Conservation (phyloP, 2,888 invertebrate genomes). For the Rhyacophila evoluta region DNA sequence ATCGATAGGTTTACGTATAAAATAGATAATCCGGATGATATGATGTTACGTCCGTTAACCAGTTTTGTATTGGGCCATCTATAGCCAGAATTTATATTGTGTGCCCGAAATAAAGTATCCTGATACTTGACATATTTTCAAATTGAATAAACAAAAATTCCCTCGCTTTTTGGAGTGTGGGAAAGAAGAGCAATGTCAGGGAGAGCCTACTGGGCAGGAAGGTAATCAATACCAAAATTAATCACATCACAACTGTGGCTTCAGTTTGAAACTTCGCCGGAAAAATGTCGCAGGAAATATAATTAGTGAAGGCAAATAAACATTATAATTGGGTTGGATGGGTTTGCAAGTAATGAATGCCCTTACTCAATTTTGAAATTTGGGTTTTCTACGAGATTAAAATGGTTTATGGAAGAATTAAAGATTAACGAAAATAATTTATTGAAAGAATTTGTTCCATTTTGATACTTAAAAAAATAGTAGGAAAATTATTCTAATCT, state of each 20-base stretch:
- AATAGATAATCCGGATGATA: too few relatives aligned
- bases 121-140: slow-evolving; percentile 2
- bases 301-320: not conserved
- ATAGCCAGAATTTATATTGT: too few relatives aligned
- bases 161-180: too few relatives aligned
- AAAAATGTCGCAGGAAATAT: slow-evolving; percentile 5
- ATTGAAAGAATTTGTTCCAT: too few relatives aligned
- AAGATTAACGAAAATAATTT: too few relatives aligned
- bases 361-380: not conserved
- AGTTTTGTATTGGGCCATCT: too few relatives aligned
- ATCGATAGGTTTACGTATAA: too few relatives aligned
- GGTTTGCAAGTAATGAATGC: not conserved
- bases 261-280: not conserved
- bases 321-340: not conserved
- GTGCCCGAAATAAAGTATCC: not conserved
- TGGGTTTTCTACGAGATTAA: not conserved
- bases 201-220: not conserved
- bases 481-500: too few relatives aligned
- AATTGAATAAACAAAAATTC: not conserved
- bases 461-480: too few relatives aligned
- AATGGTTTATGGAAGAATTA: too few relatives aligned
- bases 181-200: not conserved
- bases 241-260: not conserved
- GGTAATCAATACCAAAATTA: not conserved
- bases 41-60: too few relatives aligned